phyloP scores from a whole-genome alignment of 2,888 invertebrate species.

The Acheta domesticus region DNA sequence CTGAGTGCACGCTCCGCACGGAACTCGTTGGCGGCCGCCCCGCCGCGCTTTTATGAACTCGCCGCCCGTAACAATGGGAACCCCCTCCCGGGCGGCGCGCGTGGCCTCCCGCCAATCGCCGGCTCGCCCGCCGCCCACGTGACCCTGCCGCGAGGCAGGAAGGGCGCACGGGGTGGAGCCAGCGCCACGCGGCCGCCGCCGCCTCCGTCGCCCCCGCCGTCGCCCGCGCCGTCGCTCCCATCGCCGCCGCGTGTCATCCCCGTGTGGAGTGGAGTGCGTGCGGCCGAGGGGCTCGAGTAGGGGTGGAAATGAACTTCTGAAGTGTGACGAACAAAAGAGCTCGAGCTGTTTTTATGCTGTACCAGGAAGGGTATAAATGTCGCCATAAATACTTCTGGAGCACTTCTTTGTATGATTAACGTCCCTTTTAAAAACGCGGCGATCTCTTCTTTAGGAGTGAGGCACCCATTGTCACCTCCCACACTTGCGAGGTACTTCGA shows the following conservation, averaged over 20 bases:
- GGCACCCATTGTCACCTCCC: too few species aligned
- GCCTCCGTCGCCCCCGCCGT: background rate
- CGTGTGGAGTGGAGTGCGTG: background rate
- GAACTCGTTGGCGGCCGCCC: conserved; percentile 25
- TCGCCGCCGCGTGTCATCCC: background rate
- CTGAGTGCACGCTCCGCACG: conserved; percentile 25
- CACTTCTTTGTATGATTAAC: background rate
- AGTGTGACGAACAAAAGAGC: background rate
- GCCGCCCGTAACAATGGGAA: conserved; percentile 3
- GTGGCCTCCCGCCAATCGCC: conserved; percentile 35
- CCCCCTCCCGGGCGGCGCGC: conserved; percentile 27
- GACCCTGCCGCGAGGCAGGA: conserved; percentile 23
- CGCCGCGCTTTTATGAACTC: background rate
- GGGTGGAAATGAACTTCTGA: background rate
- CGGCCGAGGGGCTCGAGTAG: background rate
- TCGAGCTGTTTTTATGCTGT: too few species aligned
- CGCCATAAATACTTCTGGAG: background rate
- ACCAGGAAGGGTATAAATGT: background rate
- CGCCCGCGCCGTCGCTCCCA: background rate
- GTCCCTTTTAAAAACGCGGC: too few species aligned
- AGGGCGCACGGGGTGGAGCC: background rate
- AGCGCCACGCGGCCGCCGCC: background rate
- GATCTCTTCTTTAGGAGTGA: too few species aligned
- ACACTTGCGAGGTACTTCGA: too few species aligned
- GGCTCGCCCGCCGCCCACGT: conserved; percentile 31